phyloP scores from a whole-genome alignment of 2,888 invertebrate species.

The Cistogaster globosa region DNA sequence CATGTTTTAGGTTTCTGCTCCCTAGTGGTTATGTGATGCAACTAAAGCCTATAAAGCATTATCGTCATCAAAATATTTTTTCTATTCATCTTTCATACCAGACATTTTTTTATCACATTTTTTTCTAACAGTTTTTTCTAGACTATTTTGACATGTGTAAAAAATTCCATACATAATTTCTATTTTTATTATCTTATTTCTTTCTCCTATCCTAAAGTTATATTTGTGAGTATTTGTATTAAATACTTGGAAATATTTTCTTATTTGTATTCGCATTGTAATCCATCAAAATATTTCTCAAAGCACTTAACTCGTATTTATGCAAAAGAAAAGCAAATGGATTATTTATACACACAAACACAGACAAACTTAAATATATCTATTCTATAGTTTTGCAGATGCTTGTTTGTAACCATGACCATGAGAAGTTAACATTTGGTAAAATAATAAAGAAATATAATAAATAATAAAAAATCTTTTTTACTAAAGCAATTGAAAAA shows the following conservation, averaged over 20 bases:
- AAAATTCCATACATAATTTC: slow-evolving; percentile 49
- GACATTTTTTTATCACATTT: slow-evolving; percentile 36
- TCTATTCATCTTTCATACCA: not conserved
- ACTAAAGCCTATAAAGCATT: slow-evolving; percentile 56
- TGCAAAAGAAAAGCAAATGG: slow-evolving; percentile 8
- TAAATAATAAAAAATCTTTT: not conserved
- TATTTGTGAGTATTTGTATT: slow-evolving; percentile 7
- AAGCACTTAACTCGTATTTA: slow-evolving; percentile 42
- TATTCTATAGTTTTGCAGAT: not conserved
- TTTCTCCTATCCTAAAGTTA: not conserved
- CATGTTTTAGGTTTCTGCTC: slow-evolving; percentile 3
- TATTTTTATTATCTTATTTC: slow-evolving; percentile 39
- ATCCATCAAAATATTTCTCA: slow-evolving; percentile 62
- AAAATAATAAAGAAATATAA: not conserved
- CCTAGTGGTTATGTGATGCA: slow-evolving; percentile 47
- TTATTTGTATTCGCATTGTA: slow-evolving; percentile 51
- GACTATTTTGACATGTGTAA: slow-evolving; percentile 49
- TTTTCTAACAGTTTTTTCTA: not conserved
- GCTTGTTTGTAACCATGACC: slow-evolving; percentile 9
- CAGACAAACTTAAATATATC: no score
- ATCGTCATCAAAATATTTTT: slow-evolving; percentile 46
- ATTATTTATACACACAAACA: not conserved
- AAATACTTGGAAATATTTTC: slow-evolving; percentile 39
- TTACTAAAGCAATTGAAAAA: not conserved
- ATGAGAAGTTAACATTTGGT: slow-evolving; percentile 11